These are phyloP conservation scores for Parnassius mnemosyne DNA, from an alignment of 2,888 invertebrate genomes.

Conservation along the genomic window DNA sequence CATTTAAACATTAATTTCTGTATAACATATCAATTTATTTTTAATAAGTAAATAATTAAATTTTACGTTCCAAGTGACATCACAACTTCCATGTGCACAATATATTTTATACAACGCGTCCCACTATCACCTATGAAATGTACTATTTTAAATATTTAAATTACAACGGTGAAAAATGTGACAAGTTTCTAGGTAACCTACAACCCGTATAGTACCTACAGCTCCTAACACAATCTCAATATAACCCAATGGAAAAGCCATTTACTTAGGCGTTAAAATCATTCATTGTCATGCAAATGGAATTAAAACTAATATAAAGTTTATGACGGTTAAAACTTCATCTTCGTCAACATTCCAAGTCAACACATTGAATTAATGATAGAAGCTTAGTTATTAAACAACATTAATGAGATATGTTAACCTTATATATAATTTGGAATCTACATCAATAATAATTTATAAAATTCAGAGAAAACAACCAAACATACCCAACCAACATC, in stretches of 20 bases:
- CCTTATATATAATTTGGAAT: slow-evolving; percentile 42
- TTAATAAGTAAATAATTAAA: slow-evolving; percentile 41
- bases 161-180: not conserved
- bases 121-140: not conserved
- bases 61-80: slow-evolving; percentile 56
- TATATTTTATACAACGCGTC: not conserved
- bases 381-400: slow-evolving; percentile 40
- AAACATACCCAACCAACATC: slow-evolving; percentile 33
- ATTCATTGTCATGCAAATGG: no score
- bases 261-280: no score
- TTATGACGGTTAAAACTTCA: not conserved
- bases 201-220: not conserved
- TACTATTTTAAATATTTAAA: not conserved
- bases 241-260: no score
- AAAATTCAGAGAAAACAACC: slow-evolving; percentile 39
- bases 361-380: slow-evolving; percentile 2
- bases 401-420: slow-evolving; percentile 64
- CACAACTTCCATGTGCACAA: slow-evolving; percentile 40
- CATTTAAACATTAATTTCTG: slow-evolving; percentile 39
- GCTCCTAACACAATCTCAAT: no score
- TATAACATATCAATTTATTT: slow-evolving; percentile 43
- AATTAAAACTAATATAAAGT: not conserved
- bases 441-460: slow-evolving; percentile 40
- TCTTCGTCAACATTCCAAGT: not conserved
- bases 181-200: not conserved